These are phyloP conservation scores for Mastomys coucha DNA, from an alignment of 2,113 vertebrate genomes.

Conservation along the genomic window DNA sequence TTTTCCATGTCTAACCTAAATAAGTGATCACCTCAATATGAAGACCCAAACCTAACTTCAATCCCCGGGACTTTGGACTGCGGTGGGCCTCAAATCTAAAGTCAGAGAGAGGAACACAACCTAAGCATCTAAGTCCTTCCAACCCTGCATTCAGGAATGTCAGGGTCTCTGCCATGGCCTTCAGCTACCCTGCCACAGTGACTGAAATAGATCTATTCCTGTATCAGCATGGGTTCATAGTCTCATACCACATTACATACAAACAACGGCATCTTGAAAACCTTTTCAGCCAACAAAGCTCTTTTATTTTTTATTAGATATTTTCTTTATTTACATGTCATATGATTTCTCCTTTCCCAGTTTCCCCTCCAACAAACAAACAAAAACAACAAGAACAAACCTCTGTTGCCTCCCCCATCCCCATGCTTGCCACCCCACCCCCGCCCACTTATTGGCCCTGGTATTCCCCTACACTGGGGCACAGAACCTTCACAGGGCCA, in stretches of 20 bases:
- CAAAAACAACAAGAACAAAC: too few relatives aligned
- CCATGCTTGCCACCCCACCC: too few relatives aligned
- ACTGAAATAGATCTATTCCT: background rate
- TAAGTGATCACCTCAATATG: background rate
- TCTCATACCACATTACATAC: background rate
- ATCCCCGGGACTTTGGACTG: background rate
- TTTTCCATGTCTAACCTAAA: background rate
- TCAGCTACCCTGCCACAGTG: background rate
- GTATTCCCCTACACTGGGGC: too few relatives aligned
- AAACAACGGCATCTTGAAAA: background rate
- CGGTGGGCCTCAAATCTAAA: background rate
- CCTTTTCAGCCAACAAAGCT: background rate
- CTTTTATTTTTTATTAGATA: too few relatives aligned
- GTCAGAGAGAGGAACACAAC: background rate
- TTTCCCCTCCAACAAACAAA: too few relatives aligned
- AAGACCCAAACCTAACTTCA: background rate
- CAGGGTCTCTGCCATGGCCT: background rate
- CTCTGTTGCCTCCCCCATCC: too few relatives aligned
- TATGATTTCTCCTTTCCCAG: too few relatives aligned
- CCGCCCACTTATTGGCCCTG: too few relatives aligned
- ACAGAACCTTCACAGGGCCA: too few relatives aligned
- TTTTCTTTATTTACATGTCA: too few relatives aligned
- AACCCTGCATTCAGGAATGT: background rate
- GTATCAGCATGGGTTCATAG: background rate
- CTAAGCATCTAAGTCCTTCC: background rate